Percentiles rank a stretch among this genome's conserved stretches.
Conservation (phyloP, 1,140 invertebrate species). For the Temnothorax nylanderi region DNA sequence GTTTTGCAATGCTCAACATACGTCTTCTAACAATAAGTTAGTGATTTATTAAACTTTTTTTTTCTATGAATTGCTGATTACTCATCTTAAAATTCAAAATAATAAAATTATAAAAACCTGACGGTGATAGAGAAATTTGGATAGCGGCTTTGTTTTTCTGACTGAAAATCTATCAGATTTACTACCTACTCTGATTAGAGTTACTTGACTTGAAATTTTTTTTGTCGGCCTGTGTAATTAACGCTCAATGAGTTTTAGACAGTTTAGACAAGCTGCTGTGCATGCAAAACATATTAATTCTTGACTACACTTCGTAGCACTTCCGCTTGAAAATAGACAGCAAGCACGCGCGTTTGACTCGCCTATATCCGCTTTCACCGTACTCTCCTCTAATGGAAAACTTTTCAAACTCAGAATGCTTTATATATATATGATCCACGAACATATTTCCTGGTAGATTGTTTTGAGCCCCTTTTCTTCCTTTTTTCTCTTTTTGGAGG, state of each 20-base stretch:
- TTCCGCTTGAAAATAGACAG: neutral
- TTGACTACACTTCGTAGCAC: neutral
- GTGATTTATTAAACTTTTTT: no score
- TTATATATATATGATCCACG: neutral
- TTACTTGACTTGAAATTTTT: no score
- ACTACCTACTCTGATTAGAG: no score
- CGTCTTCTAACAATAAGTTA: no score
- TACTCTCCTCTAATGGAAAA: neutral
- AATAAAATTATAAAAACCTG: no score
- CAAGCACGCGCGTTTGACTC: neutral
- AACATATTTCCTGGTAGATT: neutral
- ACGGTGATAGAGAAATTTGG: no score
- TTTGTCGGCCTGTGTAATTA: neutral
- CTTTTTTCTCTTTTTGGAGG: neutral
- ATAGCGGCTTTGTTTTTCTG: no score
- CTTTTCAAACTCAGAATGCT: slow-evolving; percentile 11
- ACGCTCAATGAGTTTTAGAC: neutral
- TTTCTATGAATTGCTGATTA: no score
- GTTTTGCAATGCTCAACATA: neutral
- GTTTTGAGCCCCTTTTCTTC: neutral
- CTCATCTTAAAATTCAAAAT: no score
- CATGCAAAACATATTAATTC: slow-evolving; percentile 10
- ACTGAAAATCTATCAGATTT: no score
- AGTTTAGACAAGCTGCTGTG: neutral
- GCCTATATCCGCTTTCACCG: neutral